Percentiles rank a stretch among this genome's conserved stretches.
Conservation (phyloP, 2,888 invertebrate genomes). For the Eubasilissa splendida region DNA sequence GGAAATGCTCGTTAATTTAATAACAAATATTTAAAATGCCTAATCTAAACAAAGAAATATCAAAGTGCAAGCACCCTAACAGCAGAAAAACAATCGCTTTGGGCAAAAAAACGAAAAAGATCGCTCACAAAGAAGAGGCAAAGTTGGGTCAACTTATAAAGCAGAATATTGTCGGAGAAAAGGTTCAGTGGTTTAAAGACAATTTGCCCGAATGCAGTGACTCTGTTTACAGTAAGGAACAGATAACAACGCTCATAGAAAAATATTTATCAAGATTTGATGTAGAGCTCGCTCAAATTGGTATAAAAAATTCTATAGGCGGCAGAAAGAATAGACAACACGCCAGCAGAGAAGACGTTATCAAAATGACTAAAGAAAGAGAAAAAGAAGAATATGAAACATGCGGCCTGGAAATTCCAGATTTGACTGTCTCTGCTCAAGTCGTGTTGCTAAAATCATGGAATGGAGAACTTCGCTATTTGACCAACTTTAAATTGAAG, state of each 20-base stretch:
- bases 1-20: no score
- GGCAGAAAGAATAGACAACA: conserved; percentile 84
- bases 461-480: conserved; percentile 78
- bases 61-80: conserved; percentile 85
- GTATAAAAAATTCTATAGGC: conserved; percentile 84
- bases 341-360: conserved; percentile 84
- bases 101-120: conserved; percentile 80
- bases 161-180: conserved; percentile 83
- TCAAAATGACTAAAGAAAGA: conserved; percentile 82
- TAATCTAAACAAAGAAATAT: conserved; percentile 66
- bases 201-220: conserved; percentile 73
- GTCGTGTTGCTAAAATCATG: conserved; percentile 75
- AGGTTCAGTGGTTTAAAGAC: conserved; percentile 84
- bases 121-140: conserved; percentile 73
- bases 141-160: conserved; percentile 80
- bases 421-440: conserved; percentile 76
- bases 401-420: conserved; percentile 86
- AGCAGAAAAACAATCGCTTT: conserved; percentile 86
- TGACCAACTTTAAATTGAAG: conserved; percentile 78
- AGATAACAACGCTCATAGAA: conserved; percentile 74
- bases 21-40: conserved; percentile 59
- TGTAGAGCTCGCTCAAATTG: conserved; percentile 85
- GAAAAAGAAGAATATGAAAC: conserved; percentile 83
- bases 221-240: conserved; percentile 73
- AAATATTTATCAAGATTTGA: conserved; percentile 77